These are phyloP conservation scores for Ophiodon elongatus DNA, from an alignment of 2,113 vertebrate species.

Conservation along the genomic window DNA sequence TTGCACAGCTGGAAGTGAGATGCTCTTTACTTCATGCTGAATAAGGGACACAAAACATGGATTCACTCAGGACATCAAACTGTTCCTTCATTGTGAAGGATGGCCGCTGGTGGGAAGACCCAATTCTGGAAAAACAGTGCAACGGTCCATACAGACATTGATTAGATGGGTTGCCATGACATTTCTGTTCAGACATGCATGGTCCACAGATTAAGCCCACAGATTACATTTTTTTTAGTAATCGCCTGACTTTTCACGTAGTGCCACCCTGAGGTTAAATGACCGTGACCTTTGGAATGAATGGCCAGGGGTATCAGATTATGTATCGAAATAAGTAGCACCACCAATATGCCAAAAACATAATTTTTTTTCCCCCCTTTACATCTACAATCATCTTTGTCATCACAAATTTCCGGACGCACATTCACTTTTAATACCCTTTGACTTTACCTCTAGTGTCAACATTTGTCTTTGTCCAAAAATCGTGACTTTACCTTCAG, in stretches of 20 bases:
- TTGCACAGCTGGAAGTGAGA: slow-evolving; percentile 52
- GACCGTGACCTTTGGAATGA: background rate
- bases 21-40: slow-evolving; percentile 40
- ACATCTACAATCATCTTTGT: too few species aligned
- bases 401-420: background rate
- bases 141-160: background rate
- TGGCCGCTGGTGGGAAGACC: slow-evolving; percentile 18
- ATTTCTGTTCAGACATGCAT: background rate
- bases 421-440: background rate
- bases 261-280: background rate
- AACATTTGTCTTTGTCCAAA: background rate
- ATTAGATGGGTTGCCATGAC: background rate
- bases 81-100: slow-evolving; percentile 47
- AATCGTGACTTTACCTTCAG: background rate
- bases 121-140: background rate
- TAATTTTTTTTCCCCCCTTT: too few species aligned
- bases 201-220: background rate
- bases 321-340: background rate
- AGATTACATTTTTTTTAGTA: background rate
- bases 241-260: background rate
- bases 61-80: slow-evolving; percentile 65
- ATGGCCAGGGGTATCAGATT: background rate
- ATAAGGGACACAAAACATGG: slow-evolving; percentile 54
- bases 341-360: too few species aligned
- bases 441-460: background rate